Evolutionary conservation across 2,113 vertebrate species (phyloP).

Genomic region (Candoia aspera): DNA sequence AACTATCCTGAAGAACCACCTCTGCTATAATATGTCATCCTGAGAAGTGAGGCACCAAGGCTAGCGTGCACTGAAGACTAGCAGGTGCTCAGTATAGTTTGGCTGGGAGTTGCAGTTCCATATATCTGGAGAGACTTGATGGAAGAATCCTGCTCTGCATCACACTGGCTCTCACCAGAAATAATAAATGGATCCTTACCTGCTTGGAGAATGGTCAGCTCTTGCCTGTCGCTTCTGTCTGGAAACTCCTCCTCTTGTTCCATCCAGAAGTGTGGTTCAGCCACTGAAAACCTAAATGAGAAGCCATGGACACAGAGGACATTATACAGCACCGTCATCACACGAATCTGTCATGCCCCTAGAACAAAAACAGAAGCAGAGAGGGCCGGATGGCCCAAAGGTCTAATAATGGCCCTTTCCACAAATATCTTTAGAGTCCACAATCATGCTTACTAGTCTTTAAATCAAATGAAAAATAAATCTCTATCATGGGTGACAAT

Average conservation of each 20-base stretch:
- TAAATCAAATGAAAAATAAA: neutral
- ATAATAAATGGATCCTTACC: neutral
- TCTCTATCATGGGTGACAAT: too few relatives aligned
- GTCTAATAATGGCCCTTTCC: neutral
- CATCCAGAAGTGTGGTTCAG: constrained; percentile 11
- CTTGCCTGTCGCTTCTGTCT: neutral
- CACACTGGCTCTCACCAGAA: too few relatives aligned
- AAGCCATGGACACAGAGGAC: neutral
- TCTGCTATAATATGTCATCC: too few relatives aligned
- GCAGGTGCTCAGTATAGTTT: too few relatives aligned
- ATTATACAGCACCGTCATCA: neutral
- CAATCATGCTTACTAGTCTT: neutral
- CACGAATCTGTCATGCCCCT: neutral
- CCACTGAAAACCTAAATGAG: neutral
- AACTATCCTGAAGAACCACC: too few relatives aligned
- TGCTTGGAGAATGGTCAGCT: neutral
- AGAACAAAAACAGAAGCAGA: neutral
- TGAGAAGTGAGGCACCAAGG: too few relatives aligned
- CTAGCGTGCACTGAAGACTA: too few relatives aligned
- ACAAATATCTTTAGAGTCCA: neutral
- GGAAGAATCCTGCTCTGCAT: neutral
- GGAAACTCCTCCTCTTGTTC: neutral
- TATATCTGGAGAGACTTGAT: neutral
- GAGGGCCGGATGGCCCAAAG: neutral
- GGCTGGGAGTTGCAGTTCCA: neutral